Base-by-base conservation (phyloP, 2,797 vertebrate genomes). In the Caiman crocodilus region DNA sequence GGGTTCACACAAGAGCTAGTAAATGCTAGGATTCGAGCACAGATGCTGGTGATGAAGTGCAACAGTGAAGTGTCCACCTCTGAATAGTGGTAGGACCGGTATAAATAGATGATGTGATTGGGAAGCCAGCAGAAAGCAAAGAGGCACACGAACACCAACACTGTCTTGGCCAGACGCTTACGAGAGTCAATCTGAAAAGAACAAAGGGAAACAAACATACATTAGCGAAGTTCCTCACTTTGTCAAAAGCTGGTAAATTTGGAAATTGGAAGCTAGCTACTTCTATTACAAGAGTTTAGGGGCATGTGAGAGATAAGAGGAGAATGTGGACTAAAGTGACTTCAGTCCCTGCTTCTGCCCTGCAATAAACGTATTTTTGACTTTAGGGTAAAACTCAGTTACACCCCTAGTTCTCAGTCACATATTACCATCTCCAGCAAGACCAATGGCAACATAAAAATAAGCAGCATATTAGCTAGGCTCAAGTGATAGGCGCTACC, bases 101-200 rank as follows among this genome's bases (percentile, higher is more conserved):
- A 99, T 55, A 99, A 96, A 97, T 99, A 99, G 97, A 99, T 98
- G 87, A 99, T 57, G 1, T 99, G 99, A 91, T 98, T 99, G 75
- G 99, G 99, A 25, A 99, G 98, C 99, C 99, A 99, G 95, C 99
- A 99, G 58, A 99, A 97, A 23, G 99, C 99, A 28, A 99, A 99
- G 89, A 99, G 98, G 78, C 98, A 98, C 82, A 99, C 99, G 23
- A 99, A 99, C 94, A 99, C 99, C 96, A 99, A 97, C 21, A 99
- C 99, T 0, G 98, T 99, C 96, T 98, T 99, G 90, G 99, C 99
- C 79, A 99, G 98, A 15, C 99, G 99, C 96, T 99, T 99, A 57
- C 99, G 98, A 28, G 99, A 99, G 96, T 99, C 98, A 4, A 99
- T 98, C 99, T 99, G 97, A 79, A 87, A 84, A 63, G 21, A 82